These are phyloP conservation scores for Laspeyria flexula DNA, from an alignment of 2,888 invertebrate species.

Conservation along the genomic window DNA sequence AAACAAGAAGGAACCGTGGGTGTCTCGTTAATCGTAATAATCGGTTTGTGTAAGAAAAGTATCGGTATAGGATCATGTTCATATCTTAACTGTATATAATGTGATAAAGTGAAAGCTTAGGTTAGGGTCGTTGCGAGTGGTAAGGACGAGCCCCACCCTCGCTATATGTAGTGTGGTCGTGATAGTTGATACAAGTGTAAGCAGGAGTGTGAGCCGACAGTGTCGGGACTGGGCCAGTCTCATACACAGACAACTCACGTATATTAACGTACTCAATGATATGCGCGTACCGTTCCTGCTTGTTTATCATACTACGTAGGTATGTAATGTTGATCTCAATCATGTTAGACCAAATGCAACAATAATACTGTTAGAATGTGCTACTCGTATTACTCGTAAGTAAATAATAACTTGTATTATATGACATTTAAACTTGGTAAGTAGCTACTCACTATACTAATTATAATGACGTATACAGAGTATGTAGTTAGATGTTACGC, in stretches of 20 bases:
- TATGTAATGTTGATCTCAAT: slow-evolving; percentile 13
- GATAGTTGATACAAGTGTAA: too few species aligned
- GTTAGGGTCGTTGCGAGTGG: slow-evolving; percentile 25
- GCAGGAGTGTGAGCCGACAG: too few species aligned
- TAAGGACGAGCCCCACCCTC: slow-evolving; percentile 26
- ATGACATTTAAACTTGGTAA: slow-evolving; percentile 8
- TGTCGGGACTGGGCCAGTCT: background rate
- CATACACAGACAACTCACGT: too few species aligned
- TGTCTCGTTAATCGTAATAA: too few species aligned
- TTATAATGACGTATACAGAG: slow-evolving; percentile 23
- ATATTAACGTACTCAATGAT: too few species aligned
- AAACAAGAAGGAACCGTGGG: background rate
- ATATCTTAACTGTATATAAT: slow-evolving; percentile 38
- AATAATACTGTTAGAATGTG: slow-evolving; percentile 17
- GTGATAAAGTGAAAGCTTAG: slow-evolving; percentile 16
- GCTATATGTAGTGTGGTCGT: too few species aligned
- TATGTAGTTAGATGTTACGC: slow-evolving; percentile 42
- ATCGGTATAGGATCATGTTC: slow-evolving; percentile 4
- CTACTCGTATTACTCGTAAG: slow-evolving; percentile 3
- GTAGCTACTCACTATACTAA: slow-evolving; percentile 17
- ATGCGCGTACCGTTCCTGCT: slow-evolving; percentile 6
- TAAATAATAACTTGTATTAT: slow-evolving; percentile 14
- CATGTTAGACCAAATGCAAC: slow-evolving; percentile 24
- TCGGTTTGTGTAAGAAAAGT: background rate
- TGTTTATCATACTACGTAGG: background rate